These are phyloP conservation scores for Aurelia sp. DNA, from an alignment of 30 jellyfish, hydroid and myxozoan genomes.

Conservation along the genomic window DNA sequence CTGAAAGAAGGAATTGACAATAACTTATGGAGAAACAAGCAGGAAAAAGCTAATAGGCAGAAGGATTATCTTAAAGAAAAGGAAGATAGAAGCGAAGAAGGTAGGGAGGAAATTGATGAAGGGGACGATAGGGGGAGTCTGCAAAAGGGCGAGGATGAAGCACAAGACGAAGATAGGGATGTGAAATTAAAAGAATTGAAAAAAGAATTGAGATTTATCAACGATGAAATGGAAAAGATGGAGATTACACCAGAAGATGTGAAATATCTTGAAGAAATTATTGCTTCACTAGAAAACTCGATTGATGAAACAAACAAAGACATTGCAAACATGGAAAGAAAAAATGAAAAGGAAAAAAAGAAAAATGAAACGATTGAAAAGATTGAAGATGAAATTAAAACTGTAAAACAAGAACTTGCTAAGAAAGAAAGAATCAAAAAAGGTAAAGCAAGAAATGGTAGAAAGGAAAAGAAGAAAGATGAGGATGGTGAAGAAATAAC, in stretches of 20 bases:
- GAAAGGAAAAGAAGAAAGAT: background rate
- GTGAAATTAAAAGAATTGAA: slow-evolving; percentile 3
- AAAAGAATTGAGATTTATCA: background rate
- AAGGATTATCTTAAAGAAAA: too few species aligned
- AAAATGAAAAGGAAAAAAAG: background rate
- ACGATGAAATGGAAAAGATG: slow-evolving; percentile 3
- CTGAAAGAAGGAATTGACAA: background rate
- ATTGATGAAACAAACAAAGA: slow-evolving; percentile 29
- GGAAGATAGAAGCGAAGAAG: background rate
- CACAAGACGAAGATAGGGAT: background rate
- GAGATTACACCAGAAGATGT: slow-evolving; percentile 8
- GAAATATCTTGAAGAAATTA: slow-evolving; percentile 23
- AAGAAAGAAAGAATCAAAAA: background rate
- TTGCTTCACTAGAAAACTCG: slow-evolving; percentile 29
- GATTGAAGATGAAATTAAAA: slow-evolving; percentile 32
- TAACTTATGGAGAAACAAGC: background rate
- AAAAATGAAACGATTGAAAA: slow-evolving; percentile 6
- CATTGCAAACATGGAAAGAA: background rate
- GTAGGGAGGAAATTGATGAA: background rate
- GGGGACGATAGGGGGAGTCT: background rate
- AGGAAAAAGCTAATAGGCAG: background rate
- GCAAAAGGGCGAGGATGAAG: background rate
- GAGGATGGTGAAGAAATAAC: slow-evolving; percentile 14
- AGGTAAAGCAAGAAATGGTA: too few species aligned
- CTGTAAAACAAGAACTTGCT: background rate